Evolutionary conservation across 2,888 invertebrate species (phyloP).

Genomic region (Acholoe squamosa): DNA sequence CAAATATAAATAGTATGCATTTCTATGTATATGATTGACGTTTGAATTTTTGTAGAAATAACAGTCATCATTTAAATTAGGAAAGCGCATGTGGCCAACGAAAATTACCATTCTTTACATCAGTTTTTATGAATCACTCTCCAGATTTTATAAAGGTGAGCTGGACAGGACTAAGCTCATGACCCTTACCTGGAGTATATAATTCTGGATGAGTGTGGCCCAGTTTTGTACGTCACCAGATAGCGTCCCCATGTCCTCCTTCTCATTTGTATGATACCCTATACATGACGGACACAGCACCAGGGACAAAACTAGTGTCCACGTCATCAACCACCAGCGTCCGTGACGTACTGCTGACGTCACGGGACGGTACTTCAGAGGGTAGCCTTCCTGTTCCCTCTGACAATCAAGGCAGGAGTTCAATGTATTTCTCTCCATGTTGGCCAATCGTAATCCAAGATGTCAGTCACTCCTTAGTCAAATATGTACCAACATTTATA

Average conservation of each 20-base stretch:
- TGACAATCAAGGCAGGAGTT: not conserved
- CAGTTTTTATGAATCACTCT: too few species aligned
- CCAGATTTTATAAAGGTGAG: too few species aligned
- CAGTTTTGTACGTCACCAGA: conserved; percentile 84
- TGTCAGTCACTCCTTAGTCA: too few species aligned
- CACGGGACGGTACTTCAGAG: not conserved
- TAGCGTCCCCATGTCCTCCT: conserved; percentile 69
- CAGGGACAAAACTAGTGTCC: not conserved
- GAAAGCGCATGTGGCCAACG: too few species aligned
- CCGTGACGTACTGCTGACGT: conserved; percentile 25
- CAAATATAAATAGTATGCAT: too few species aligned
- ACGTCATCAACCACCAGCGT: not conserved
- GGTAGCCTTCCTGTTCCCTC: not conserved
- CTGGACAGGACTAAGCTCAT: too few species aligned
- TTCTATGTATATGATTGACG: too few species aligned
- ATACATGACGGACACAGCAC: not conserved
- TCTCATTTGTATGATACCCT: conserved; percentile 38
- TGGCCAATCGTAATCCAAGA: too few species aligned
- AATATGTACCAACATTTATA: too few species aligned
- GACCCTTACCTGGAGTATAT: conserved; percentile 82
- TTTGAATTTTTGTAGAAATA: too few species aligned
- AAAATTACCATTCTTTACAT: too few species aligned
- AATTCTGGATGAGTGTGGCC: conserved; percentile 83
- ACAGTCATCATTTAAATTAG: too few species aligned
- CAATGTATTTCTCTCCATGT: not conserved